phyloP scores from a whole-genome alignment of 2,797 vertebrate genomes.

The Acanthopagrus latus region DNA sequence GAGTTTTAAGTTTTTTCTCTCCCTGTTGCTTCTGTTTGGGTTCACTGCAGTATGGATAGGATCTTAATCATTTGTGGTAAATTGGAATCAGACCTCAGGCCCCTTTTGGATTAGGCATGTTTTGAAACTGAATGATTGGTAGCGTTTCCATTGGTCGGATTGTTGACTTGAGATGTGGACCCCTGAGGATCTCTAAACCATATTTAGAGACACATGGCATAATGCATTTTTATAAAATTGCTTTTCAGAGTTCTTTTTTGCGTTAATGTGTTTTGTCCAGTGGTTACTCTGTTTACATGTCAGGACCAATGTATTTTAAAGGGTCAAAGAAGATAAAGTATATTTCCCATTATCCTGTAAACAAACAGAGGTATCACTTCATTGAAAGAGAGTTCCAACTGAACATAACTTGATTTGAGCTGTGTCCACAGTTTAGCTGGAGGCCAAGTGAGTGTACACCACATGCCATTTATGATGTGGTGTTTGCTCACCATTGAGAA shows the following conservation, averaged over 20 bases:
- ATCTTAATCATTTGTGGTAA: not conserved
- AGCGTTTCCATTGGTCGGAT: not conserved
- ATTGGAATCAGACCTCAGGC: not conserved
- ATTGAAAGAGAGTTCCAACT: not conserved
- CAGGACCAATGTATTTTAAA: not conserved
- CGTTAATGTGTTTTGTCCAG: not conserved
- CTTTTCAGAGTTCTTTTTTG: not conserved
- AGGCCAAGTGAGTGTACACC: slow-evolving; percentile 9
- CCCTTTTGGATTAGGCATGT: not conserved
- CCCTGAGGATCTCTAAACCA: not conserved
- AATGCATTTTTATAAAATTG: not conserved
- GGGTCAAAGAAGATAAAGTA: not conserved
- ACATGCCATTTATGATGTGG: slow-evolving; percentile 15
- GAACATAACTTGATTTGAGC: slow-evolving; percentile 10
- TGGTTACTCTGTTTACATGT: not conserved
- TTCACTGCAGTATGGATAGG: not conserved
- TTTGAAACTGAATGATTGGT: not conserved
- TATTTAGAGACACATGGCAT: not conserved
- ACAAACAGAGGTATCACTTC: not conserved
- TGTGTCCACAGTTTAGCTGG: slow-evolving; percentile 15
- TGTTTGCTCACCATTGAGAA: slow-evolving; percentile 27
- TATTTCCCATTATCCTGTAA: not conserved
- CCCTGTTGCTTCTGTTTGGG: not conserved
- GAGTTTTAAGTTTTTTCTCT: not conserved
- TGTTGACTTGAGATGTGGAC: not conserved